Percentiles rank a stretch among this genome's conserved stretches.
These are phyloP conservation scores for Molossus molossus DNA, from an alignment of 2,797 vertebrate genomes.

Conservation along the genomic window DNA sequence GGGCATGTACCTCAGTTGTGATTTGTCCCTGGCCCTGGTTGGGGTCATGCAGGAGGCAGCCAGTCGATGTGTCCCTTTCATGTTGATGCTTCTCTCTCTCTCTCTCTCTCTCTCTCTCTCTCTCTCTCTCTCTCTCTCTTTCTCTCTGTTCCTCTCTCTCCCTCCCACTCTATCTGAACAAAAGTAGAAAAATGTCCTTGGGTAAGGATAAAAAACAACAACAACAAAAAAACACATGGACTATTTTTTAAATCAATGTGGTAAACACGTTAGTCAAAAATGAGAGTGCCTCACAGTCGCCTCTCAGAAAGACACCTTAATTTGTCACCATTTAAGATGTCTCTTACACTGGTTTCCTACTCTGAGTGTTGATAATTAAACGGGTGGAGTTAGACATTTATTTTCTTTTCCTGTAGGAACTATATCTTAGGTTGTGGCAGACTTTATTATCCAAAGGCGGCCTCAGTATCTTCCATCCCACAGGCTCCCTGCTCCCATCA, in stretches of 20 bases:
- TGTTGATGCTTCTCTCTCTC: too few species aligned
- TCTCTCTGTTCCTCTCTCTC: too few species aligned
- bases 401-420: not conserved
- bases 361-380: not conserved
- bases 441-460: not conserved
- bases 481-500: fast-evolving
- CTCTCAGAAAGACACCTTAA: not conserved
- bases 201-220: too few species aligned
- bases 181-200: too few species aligned
- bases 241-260: not conserved
- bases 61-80: too few species aligned
- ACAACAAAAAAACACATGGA: not conserved
- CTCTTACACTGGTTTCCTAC: not conserved
- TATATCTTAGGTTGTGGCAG: not conserved
- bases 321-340: not conserved
- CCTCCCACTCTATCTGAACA: too few species aligned
- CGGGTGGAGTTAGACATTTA: not conserved
- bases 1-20: too few species aligned
- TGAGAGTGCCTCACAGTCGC: not conserved
- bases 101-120: too few species aligned
- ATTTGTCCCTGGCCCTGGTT: too few species aligned
- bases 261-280: not conserved
- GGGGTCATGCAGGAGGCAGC: too few species aligned
- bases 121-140: too few species aligned
- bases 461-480: not conserved